phyloP scores from a whole-genome alignment of 2,113 vertebrate genomes.

The Labeo catla region DNA sequence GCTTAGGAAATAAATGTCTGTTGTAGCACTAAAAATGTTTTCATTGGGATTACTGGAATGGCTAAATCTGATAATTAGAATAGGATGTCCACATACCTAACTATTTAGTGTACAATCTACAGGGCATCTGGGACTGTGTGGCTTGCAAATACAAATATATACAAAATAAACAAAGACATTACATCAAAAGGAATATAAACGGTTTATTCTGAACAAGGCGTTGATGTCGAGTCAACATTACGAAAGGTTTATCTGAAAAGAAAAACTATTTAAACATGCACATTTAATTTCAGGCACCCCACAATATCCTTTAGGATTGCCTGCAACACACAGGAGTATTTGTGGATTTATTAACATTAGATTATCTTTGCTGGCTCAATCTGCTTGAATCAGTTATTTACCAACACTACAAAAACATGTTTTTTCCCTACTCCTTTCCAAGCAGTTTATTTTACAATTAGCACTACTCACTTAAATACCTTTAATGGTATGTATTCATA shows the following conservation, averaged over 20 bases:
- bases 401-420: neutral
- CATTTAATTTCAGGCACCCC: neutral
- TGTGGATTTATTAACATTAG: neutral
- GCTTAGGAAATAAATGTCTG: neutral
- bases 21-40: neutral
- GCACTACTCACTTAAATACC: neutral
- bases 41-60: neutral
- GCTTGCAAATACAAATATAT: neutral
- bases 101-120: neutral
- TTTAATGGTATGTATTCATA: constrained; percentile 7
- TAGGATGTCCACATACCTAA: neutral
- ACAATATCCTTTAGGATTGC: neutral
- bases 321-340: neutral
- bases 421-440: neutral
- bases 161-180: neutral
- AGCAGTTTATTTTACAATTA: neutral
- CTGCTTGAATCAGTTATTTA: neutral
- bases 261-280: neutral
- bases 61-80: neutral
- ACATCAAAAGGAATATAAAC: neutral
- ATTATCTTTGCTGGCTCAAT: neutral
- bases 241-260: neutral
- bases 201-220: neutral
- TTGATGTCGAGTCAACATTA: neutral
- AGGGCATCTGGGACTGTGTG: neutral